phyloP scores from a whole-genome alignment of 2,797 vertebrate genomes.

The Falco peregrinus region DNA sequence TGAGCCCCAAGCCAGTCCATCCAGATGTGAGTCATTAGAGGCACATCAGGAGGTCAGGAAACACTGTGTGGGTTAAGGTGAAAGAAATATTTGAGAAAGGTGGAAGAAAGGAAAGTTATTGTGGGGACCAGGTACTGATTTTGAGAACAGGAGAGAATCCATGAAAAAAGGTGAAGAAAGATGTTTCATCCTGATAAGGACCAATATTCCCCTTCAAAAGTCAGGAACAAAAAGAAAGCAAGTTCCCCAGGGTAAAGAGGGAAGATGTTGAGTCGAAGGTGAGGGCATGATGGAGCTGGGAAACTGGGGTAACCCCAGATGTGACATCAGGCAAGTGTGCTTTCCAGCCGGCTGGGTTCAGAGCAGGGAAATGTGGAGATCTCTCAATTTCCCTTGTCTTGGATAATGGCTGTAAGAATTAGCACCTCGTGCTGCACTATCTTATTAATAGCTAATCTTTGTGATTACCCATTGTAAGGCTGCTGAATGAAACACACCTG shows the following conservation, averaged over 20 bases:
- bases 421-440: background rate
- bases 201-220: background rate
- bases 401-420: background rate
- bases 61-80: background rate
- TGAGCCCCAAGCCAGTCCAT: background rate
- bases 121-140: background rate
- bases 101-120: background rate
- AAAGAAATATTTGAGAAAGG: background rate
- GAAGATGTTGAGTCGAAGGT: background rate
- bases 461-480: background rate
- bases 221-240: background rate
- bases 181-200: background rate
- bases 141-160: background rate
- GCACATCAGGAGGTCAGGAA: background rate
- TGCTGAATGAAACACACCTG: background rate
- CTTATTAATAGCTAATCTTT: background rate
- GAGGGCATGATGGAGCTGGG: background rate
- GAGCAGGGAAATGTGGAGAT: accelerated
- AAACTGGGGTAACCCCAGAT: background rate
- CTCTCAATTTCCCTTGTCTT: accelerated
- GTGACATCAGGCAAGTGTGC: background rate
- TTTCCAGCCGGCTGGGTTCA: accelerated
- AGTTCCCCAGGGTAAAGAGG: background rate
- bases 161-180: background rate
- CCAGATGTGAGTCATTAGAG: background rate